Base-by-base conservation (phyloP, 2,113 vertebrate genomes). In the Nasalis larvatus region DNA sequence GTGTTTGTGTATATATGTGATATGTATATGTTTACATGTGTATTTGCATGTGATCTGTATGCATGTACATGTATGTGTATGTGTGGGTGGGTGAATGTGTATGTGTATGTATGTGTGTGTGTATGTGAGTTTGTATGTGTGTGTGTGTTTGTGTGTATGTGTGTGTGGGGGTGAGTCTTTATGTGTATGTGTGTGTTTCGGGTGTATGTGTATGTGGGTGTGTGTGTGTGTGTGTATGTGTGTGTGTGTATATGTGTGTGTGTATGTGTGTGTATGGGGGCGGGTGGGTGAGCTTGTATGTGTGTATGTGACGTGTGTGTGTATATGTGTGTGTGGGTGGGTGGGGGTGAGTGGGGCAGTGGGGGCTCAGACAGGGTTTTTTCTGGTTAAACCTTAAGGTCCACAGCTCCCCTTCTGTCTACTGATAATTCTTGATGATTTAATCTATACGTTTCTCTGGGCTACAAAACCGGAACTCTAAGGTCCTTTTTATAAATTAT, bases 181-280 rank as follows among this genome's bases (percentile, higher is more conserved):
- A 25, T 9, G 10, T 60, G 58, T 60, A 5, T 27, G 9, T 25
- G 58, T 60, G 25, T 60, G 25, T 5, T 30, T 30, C 1, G 11
- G 25, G 25, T 63, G 23, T 56, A 18, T 58, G 58, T 63, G 58
- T 63, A 30, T 30, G 11, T 60, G 27, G 58, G 56, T 23, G 3
- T 21, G 54, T 23, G 3, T 56, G 20, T 58, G 8, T 56, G 20
- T 56, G 7, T 56, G 18, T 56, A 7, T 42, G 52, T 4, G 16
- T 56, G 7, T 8, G 0, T 21, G 20, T 23, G 8, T 23, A 8
- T 3, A 3, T 3, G 21, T 13, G 10, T 12, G 0, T 63, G 3
- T 27, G 58, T 60, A 0, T 56, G 54, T 21, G 21, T 23, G 8
- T 12, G 9, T 17, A 18, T 49, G 54, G 54, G 54, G 13, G 47